Base-by-base conservation (phyloP, 2,888 invertebrate species). In the Dasysyrphus tricinctus region DNA sequence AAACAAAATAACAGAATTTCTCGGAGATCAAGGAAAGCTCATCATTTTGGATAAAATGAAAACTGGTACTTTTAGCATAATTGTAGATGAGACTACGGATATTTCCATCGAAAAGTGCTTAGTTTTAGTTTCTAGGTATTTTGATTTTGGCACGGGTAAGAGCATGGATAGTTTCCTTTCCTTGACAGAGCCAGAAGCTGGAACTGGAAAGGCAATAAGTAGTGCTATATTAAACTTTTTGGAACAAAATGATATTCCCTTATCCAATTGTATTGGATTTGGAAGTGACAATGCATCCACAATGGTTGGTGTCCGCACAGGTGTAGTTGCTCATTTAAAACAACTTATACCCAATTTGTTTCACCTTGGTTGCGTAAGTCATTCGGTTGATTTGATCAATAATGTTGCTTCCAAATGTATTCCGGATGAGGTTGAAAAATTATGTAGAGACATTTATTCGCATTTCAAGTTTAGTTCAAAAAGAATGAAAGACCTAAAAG, bases 41-140 rank as follows among this genome's bases (percentile, higher is more conserved):
- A 4, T 19, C 19, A 9, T 49, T 49, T 19, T 2, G 49, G 16
- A 49, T n/a, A 42, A 61, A 63, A 63, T 63, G 14, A 63, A 44
- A 44, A 44, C 1, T 29, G 8, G 29, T 8, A 2, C 19, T 44
- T 63, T 63, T 29, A 63, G 24, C 42, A 42, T 47, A 14, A 63
- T 29, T n/a, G 44, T n/a, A 8, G 63, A 44, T 14, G 63, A 63
- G 63, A 42, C 63, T 3, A 47, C 63, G 6, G 63, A 47, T 44
- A 63, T 63, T 44, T 14, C n/a, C 29, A 63, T 63, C 39, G 63
- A 63, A 29, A 47, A 63, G 44, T 63, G 44, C 19, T 19, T 63
- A 42, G 63, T 44, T 63, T 5, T 63, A 63, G 63, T 63, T 2
- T 8, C 29, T 63, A 63, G 44, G 5, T 44, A 63, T 63, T 47